Evolutionary conservation across 2,113 vertebrate species (phyloP).

Genomic region (Suncus etruscus): DNA sequence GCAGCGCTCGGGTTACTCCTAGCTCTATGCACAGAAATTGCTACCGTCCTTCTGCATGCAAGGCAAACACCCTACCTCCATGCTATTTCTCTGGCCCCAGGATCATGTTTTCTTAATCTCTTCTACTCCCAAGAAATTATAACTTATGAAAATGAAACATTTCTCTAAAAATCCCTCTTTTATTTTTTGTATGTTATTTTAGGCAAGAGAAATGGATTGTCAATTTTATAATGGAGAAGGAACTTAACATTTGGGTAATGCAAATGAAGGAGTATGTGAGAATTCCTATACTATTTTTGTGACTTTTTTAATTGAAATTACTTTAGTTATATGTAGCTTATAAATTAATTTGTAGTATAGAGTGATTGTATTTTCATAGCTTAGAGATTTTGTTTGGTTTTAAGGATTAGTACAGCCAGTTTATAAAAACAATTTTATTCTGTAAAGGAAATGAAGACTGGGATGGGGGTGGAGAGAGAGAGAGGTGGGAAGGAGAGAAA

Average conservation of each 20-base stretch:
- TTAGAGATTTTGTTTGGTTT: conserved; percentile 21
- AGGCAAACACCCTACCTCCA: no score
- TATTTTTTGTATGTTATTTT: conserved; percentile 26
- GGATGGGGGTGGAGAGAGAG: no score
- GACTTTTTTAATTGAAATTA: not conserved
- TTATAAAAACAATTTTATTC: conserved; percentile 18
- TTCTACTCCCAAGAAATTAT: not conserved
- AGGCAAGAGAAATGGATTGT: not conserved
- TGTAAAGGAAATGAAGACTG: conserved; percentile 27
- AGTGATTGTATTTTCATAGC: not conserved
- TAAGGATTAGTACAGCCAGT: not conserved
- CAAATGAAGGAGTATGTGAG: not conserved
- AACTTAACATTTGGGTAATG: conserved; percentile 16
- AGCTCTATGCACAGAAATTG: no score
- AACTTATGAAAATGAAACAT: not conserved
- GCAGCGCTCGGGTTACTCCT: no score
- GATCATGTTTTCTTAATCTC: not conserved
- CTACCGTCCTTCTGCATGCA: no score
- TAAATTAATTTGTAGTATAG: conserved; percentile 5
- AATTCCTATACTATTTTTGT: conserved; percentile 25
- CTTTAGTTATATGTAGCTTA: not conserved
- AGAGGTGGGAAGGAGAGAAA: no score
- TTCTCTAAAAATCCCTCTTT: not conserved
- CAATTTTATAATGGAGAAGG: not conserved
- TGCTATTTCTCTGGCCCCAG: no score